Base-by-base conservation (phyloP, 1,140 invertebrate species). In the Drosophila nasuta region DNA sequence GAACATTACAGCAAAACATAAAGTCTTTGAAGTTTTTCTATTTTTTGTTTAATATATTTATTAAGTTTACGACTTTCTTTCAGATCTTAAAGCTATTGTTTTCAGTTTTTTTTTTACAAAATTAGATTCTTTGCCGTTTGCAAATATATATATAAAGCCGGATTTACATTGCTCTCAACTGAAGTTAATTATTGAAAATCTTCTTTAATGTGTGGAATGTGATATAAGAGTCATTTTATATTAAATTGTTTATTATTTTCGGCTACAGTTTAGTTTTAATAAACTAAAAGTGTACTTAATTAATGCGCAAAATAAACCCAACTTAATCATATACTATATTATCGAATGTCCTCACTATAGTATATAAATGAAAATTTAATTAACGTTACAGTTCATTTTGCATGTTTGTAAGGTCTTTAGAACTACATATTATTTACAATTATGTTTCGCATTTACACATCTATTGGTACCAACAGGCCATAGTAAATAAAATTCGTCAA, bases 391-490 rank as follows among this genome's bases (percentile, higher is more conserved):
- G 45, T 72, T 75, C 71, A 56, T 65, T 63, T 63, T 81, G 54
- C 51, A 74, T 77, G 73, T 83, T 69, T 76, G 80, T 77, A 76
- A 76, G 75, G 71, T 82, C 49, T 79, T 79, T 82, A 68, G 75
- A 69, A 58, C 82, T 88, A 80, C 83, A 58, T 87, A 87, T 77
- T 52, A 57, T 57, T 10, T 57, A 57, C 35, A 57, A 30, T 69
- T 66, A 71, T 77, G 51, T 77, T 30, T 64, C 45, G 64, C 64
- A 77, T 88, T 80, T 87, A 83, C 62, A 83, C 64, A 75, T 83
- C 80, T 88, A 87, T 87, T 87, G 83, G 83, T 87, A 72, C 69
- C 72, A 43, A 57, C 77, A 88, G 88, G 80, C 73, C 77, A 73
- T 88, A 66, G 46, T 30, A 65, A 59, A 69, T 41, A 41, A 48